phyloP scores from a whole-genome alignment of 1,140 invertebrate genomes.

The Lucilia sericata region DNA sequence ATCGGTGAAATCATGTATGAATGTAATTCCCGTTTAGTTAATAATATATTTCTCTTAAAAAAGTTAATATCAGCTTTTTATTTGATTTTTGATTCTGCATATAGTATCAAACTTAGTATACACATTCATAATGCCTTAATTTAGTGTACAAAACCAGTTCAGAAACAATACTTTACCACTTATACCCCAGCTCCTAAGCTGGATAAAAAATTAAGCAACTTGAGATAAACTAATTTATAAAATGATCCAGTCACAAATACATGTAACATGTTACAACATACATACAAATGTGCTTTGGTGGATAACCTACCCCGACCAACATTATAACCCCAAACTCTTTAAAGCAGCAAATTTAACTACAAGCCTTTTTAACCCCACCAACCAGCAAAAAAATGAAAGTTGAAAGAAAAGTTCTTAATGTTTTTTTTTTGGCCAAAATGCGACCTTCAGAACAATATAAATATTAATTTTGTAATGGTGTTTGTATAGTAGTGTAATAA shows the following conservation, averaged over 20 bases:
- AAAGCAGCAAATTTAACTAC: not conserved
- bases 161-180: no score
- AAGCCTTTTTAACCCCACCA: not conserved
- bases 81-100: no score
- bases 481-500: not conserved
- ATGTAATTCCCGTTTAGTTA: no score
- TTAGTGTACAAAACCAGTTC: no score
- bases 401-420: not conserved
- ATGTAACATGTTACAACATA: not conserved
- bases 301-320: not conserved
- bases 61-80: no score
- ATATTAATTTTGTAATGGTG: constrained; percentile 2
- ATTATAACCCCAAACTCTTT: not conserved
- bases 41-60: no score
- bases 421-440: not conserved
- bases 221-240: constrained; percentile 15
- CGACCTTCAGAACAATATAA: not conserved
- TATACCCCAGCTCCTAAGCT: not conserved
- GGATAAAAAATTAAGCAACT: not conserved
- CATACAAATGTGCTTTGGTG: not conserved
- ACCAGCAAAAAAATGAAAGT: not conserved
- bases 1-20: no score
- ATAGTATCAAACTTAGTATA: no score
- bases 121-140: no score
- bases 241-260: not conserved